These are phyloP conservation scores for Zaprionus davidi DNA, from an alignment of 1,140 invertebrate genomes.

Conservation along the genomic window DNA sequence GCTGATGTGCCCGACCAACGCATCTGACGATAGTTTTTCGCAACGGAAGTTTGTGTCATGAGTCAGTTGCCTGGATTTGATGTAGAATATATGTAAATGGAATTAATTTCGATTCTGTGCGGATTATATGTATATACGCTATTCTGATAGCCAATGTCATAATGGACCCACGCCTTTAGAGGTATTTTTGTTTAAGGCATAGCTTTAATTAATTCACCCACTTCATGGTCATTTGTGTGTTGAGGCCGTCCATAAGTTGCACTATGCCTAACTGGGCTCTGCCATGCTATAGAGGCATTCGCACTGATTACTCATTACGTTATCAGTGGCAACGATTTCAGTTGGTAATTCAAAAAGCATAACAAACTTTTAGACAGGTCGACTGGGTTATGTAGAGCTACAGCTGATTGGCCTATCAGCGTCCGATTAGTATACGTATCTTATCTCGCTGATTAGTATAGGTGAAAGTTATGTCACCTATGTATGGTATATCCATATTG, in stretches of 20 bases:
- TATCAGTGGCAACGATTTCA: constrained; percentile 27
- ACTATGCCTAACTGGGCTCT: constrained; percentile 38
- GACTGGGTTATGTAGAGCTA: constrained; percentile 14
- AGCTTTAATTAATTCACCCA: constrained; percentile 48
- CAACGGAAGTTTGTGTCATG: constrained; percentile 78
- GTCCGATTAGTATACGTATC: constrained; percentile 1
- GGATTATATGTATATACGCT: neutral
- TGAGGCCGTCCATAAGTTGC: constrained; percentile 60
- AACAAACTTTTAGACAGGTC: constrained; percentile 11
- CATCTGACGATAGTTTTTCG: constrained; percentile 57
- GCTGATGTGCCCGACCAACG: constrained; percentile 37
- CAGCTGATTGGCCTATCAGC: constrained; percentile 23
- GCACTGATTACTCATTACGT: constrained; percentile 28
- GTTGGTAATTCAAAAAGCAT: constrained; percentile 11
- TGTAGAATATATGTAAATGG: constrained; percentile 42
- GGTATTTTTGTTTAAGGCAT: constrained; percentile 5
- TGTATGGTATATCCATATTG: neutral
- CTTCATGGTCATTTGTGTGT: constrained; percentile 61
- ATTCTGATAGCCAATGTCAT: constrained; percentile 2
- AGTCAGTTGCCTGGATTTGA: constrained; percentile 60
- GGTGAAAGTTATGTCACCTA: constrained; percentile 12
- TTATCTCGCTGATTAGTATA: constrained; percentile 1
- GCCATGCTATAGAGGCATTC: constrained; percentile 43
- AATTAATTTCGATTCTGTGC: constrained; percentile 39
- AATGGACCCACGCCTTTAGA: constrained; percentile 38